Percentiles rank a stretch among this genome's conserved stretches.
These are phyloP conservation scores for Agrochola lychnidis DNA, from an alignment of 2,888 invertebrate species.

Conservation along the genomic window DNA sequence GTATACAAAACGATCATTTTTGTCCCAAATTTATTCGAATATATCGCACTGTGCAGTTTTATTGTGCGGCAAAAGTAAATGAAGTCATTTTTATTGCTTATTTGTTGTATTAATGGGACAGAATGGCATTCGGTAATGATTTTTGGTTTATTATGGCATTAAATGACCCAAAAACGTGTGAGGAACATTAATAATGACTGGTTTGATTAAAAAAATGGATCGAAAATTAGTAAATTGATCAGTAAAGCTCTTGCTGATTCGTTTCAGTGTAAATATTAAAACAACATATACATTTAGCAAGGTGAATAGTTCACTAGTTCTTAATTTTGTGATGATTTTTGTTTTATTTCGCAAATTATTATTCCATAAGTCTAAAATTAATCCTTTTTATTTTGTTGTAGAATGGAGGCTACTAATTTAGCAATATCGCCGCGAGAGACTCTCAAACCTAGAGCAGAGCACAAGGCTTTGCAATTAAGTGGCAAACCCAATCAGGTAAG, in stretches of 20 bases:
- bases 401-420: constrained; percentile 90
- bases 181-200: neutral
- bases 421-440: constrained; percentile 85
- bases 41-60: constrained; percentile 77
- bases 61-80: constrained; percentile 82
- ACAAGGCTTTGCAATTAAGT: constrained; percentile 85
- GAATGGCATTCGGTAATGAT: constrained; percentile 56
- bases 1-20: constrained; percentile 83
- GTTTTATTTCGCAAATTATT: neutral
- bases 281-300: neutral
- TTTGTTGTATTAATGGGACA: constrained; percentile 62
- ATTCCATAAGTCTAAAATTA: neutral
- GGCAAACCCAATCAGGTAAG: constrained; percentile 91
- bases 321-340: neutral
- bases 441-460: constrained; percentile 85
- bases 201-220: neutral
- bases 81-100: constrained; percentile 73
- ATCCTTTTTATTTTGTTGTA: constrained; percentile 66
- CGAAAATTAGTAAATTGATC: neutral
- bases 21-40: constrained; percentile 73
- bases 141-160: constrained; percentile 51
- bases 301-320: neutral
- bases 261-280: neutral
- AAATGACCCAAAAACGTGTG: constrained; percentile 38
- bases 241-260: neutral